These are phyloP conservation scores for Loxodonta africana DNA, from an alignment of 2,113 vertebrate genomes.

Conservation along the genomic window DNA sequence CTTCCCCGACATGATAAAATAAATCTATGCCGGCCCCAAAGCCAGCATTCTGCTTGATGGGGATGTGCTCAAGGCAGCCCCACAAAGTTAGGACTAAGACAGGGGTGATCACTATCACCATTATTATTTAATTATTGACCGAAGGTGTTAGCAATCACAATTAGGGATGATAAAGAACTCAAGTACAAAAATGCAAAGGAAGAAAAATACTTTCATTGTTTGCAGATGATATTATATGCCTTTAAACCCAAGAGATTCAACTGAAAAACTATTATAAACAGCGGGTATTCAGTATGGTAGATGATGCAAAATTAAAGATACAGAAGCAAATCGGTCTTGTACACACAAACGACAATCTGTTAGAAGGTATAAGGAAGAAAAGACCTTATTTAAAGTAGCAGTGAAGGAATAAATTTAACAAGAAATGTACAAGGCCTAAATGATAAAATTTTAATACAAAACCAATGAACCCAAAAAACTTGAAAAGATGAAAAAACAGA, in stretches of 20 bases:
- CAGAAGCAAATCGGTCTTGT: neutral
- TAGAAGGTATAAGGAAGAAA: neutral
- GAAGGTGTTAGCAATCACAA: neutral
- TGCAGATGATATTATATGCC: slow-evolving; percentile 31
- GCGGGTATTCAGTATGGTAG: neutral
- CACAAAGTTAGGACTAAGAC: neutral
- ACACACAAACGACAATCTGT: neutral
- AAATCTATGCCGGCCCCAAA: neutral
- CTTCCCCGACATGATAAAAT: slow-evolving; percentile 25
- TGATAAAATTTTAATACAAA: slow-evolving; percentile 29
- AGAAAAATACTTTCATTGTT: neutral
- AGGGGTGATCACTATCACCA: neutral
- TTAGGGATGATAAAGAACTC: neutral
- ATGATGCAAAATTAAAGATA: slow-evolving; percentile 19
- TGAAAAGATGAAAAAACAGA: neutral
- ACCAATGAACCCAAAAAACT: neutral
- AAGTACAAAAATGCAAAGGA: slow-evolving; percentile 12
- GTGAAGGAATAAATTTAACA: neutral
- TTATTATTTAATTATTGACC: slow-evolving; percentile 18
- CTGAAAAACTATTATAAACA: slow-evolving; percentile 10
- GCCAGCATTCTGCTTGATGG: neutral
- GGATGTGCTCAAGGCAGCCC: neutral
- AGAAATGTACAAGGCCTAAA: neutral
- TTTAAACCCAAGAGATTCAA: neutral
- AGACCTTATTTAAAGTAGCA: slow-evolving; percentile 15